Base-by-base conservation (phyloP, 2,113 vertebrate species). In the Boulengeromyrus knoepffleri region DNA sequence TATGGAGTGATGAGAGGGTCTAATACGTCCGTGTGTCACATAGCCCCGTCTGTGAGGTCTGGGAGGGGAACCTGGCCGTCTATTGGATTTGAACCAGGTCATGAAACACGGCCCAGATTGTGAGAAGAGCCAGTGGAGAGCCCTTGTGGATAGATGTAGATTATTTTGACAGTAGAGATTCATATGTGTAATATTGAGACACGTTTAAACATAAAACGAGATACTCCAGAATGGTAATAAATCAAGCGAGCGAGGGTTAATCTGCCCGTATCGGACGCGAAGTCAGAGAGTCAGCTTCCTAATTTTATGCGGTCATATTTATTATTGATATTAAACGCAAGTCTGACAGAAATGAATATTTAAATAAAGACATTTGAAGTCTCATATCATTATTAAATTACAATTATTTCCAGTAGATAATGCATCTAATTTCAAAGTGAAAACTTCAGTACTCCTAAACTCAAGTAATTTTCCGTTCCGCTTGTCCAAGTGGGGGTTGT, bases 381-480 rank as follows among this genome's bases (percentile, higher is more conserved):
- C 31, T 56, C 17, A 58, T 88, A 88, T 88, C 36, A 58, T 39
- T 88, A 39, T 58, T 42, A 56, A 88, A 56, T 88, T 88, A 56
- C 21, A 58, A 58, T 88, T 56, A 39, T 88, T 88, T 58, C 36
- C 86, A 36, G 85, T 24, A 86, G 85, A 86, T 31, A 31, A 88
- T 36, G 49, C 39, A 36, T 88, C 15, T 17, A 56, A 42, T 39
- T 88, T 53, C 27, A 88, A 24, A 56, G 50, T 36, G n/a, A 58
- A n/a, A 39, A 36, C 84, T 86, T 50, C 42, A 70, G 27, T 70
- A 31, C 62, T 70, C 84, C n/a, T n/a, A 45, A 83, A 83, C 5
- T 45, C 39, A 39, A 83, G 15, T 42, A 45, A 83, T 83, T 83
- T 83, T 42, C 42, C 77, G 17, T 45, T 42, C 77, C 39, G 31